Base-by-base conservation (phyloP, 2,113 vertebrate genomes). In the Falcunculus frontatus region DNA sequence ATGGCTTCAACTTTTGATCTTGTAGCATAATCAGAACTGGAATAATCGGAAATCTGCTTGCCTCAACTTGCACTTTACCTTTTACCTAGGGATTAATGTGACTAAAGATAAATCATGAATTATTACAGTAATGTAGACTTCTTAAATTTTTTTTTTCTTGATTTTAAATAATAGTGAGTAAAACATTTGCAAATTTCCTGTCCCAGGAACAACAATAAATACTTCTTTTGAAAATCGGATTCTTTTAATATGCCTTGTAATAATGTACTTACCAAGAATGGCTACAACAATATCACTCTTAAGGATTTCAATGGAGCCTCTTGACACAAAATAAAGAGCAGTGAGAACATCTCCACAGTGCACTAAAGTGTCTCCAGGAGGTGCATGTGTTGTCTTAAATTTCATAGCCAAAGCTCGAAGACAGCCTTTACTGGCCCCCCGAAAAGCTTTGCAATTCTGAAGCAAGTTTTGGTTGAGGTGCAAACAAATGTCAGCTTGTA, bases 401-500 rank as follows among this genome's bases (percentile, higher is more conserved):
- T 99, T 99, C 98, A 99, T 99, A 95, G 99, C 99, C 97, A 99
- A 97, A 80, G 99, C 99, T 96, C 99, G 98, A 91, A 99, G 98
- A 95, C 99, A 99, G 93, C 99, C 99, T 98, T 99, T 99, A 94
- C 99, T 99, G 84, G 99, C 99, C 16, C 99, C 99, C 32, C 96
- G 96, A 97, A 99, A 99, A 23, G 99, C 99, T 97, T 99, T 99
- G 97, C 99, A 99, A 96, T 98, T 98, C 93, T 99, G 97, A 87
- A 99, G 98, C 82, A 99, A 98, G 75, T 97, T 99, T 81, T 96
- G 98, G 96, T 99, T 99, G 94, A 99, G 99, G 90, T 99, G 99
- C 68, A 99, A 99, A 94, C 99, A 99, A 95, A 99, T 99, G 94
- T 99, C 99, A 89, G 99, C 99, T 98, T 99, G 99, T 94, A 99